Evolutionary conservation across 2,113 vertebrate genomes (phyloP).

Genomic region (Nothocercus julius): DNA sequence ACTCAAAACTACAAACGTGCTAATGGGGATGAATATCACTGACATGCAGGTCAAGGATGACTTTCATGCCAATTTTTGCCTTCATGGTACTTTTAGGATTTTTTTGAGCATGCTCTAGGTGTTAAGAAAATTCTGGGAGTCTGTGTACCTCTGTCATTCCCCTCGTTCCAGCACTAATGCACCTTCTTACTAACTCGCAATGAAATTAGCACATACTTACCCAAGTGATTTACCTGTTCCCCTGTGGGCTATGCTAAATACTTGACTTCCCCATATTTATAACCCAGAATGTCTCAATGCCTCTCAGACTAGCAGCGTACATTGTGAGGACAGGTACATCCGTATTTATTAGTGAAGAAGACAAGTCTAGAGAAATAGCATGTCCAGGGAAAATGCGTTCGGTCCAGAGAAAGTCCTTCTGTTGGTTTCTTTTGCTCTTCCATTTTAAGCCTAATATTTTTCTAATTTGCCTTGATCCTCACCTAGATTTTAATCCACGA

Average conservation of each 20-base stretch:
- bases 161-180: not conserved
- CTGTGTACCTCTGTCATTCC: not conserved
- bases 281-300: not conserved
- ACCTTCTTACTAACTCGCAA: not conserved
- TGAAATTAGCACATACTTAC: not conserved
- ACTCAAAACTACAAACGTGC: not conserved
- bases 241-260: not conserved
- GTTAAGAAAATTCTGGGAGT: not conserved
- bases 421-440: not conserved
- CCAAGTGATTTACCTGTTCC: not conserved
- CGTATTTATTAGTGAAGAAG: not conserved
- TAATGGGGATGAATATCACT: not conserved
- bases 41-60: not conserved
- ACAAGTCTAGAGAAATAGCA: not conserved
- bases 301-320: not conserved
- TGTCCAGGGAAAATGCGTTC: not conserved
- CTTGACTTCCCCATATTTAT: not conserved
- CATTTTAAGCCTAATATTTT: not conserved
- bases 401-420: not conserved
- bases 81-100: not conserved
- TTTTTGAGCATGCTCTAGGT: not conserved
- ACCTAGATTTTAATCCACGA: not conserved
- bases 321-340: not conserved
- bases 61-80: not conserved
- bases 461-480: not conserved